Percentiles rank a stretch among this genome's conserved stretches.
Evolutionary conservation across 2,797 vertebrate genomes (phyloP).

Genomic region (Megalops cyprinoides): DNA sequence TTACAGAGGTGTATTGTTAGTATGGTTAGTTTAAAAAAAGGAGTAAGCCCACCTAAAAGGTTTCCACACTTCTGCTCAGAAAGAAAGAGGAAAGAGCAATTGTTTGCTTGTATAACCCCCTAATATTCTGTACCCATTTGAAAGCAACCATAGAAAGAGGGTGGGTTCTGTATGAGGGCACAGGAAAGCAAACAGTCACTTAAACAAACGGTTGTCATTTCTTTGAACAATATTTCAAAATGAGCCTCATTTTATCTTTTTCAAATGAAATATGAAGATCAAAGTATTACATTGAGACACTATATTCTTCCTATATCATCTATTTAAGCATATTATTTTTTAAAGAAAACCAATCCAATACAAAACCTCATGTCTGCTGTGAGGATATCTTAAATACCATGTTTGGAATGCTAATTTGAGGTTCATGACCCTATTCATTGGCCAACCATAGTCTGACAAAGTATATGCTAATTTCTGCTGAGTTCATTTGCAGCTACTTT

Average conservation of each 20-base stretch:
- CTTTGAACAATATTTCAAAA: neutral
- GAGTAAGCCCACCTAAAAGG: neutral
- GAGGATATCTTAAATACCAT: neutral
- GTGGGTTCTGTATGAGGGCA: neutral
- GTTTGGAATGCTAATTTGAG: neutral
- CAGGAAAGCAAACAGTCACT: neutral
- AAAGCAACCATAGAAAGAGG: neutral
- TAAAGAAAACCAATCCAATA: neutral
- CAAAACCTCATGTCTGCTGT: neutral
- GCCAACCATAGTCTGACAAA: neutral
- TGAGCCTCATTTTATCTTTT: too few species aligned
- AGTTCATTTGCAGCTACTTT: neutral
- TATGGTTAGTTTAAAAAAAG: slow-evolving; percentile 18
- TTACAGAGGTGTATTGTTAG: slow-evolving; percentile 54
- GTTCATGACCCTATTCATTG: too few species aligned
- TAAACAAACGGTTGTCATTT: neutral
- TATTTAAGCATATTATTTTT: too few species aligned
- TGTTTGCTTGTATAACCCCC: neutral
- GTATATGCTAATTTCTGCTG: neutral
- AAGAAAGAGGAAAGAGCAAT: neutral
- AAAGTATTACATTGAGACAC: too few species aligned
- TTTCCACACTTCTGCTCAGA: neutral
- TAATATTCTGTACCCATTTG: neutral
- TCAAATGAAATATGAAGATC: too few species aligned
- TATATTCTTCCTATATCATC: too few species aligned